phyloP scores from a whole-genome alignment of 2,888 invertebrate genomes.

The Branchellion lobata region DNA sequence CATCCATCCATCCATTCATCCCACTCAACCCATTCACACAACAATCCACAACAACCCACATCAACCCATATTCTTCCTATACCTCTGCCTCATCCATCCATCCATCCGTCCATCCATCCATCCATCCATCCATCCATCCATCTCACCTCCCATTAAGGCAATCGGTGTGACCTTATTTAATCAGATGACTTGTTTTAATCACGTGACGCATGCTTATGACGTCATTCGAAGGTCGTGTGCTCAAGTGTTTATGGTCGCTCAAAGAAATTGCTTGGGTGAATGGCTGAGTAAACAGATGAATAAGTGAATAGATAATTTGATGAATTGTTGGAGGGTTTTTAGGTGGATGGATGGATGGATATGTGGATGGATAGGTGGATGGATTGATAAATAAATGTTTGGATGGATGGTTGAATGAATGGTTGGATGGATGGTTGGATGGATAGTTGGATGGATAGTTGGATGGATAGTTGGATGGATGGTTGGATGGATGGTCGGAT shows the following conservation, averaged over 20 bases:
- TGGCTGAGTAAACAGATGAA: background rate
- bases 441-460: background rate
- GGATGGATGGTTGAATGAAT: background rate
- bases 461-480: too few species aligned
- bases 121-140: background rate
- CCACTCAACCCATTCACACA: too few species aligned
- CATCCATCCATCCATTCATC: too few species aligned
- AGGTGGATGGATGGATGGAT: background rate
- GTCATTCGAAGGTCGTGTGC: background rate
- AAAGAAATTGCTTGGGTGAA: background rate
- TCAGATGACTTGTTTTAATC: constrained; percentile 8
- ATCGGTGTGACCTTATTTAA: background rate
- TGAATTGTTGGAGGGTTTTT: background rate
- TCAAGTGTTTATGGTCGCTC: constrained; percentile 16
- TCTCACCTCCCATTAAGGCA: too few species aligned
- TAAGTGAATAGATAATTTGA: background rate
- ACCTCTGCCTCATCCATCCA: too few species aligned
- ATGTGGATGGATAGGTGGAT: background rate
- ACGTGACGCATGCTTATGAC: constrained; percentile 12
- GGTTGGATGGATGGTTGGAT: background rate
- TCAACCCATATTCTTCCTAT: too few species aligned
- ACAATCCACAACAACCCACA: too few species aligned
- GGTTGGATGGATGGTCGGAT: too few species aligned
- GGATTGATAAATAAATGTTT: background rate
- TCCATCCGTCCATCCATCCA: constrained; percentile 7